Conservation (phyloP, 2,797 vertebrate species). For the Eremophila alpestris region DNA sequence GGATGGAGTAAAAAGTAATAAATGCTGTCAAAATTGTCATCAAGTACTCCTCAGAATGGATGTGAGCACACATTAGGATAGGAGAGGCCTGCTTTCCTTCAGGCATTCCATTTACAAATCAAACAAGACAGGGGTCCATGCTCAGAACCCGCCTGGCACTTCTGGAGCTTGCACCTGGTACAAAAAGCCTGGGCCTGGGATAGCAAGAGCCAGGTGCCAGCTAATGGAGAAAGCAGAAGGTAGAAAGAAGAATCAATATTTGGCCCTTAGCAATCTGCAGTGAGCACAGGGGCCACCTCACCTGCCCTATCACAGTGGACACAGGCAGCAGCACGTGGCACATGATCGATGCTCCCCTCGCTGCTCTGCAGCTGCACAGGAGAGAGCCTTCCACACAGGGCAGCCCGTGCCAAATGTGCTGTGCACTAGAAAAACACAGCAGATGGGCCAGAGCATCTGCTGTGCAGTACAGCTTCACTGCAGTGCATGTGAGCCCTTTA, state of each 20-base stretch:
- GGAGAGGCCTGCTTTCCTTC: background rate
- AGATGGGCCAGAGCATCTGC: constrained; percentile 21
- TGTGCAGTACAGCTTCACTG: background rate
- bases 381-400: background rate
- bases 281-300: background rate
- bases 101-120: background rate
- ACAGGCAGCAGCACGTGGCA: rapidly evolving
- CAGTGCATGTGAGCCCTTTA: background rate
- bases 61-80: background rate
- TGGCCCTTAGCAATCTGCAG: background rate
- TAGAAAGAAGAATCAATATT: background rate
- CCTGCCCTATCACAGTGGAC: rapidly evolving
- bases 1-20: background rate
- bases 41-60: background rate
- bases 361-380: background rate
- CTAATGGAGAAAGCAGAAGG: background rate
- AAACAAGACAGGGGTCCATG: background rate
- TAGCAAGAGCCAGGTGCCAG: background rate
- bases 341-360: background rate
- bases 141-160: background rate
- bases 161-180: background rate
- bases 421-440: background rate
- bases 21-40: background rate
- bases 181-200: background rate
- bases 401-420: background rate